Evolutionary conservation across 2,888 invertebrate genomes (phyloP).

Genomic region (Synanthedon vespiformis): DNA sequence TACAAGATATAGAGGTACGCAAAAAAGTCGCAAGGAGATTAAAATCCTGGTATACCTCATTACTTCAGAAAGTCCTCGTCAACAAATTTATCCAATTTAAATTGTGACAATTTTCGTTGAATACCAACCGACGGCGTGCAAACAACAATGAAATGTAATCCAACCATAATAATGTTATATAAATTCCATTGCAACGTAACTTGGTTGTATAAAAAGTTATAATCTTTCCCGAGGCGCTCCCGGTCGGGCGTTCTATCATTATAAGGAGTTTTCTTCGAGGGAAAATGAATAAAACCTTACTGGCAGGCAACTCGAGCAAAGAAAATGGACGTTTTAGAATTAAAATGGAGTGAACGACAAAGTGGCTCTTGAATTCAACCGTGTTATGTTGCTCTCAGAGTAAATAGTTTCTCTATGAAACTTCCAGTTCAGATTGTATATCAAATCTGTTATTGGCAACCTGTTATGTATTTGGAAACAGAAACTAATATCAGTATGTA

Average conservation of each 20-base stretch:
- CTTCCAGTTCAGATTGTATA: no score
- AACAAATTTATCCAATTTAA: no score
- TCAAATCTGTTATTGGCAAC: no score
- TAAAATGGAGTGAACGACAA: neutral
- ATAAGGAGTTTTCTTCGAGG: neutral
- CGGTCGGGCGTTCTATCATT: neutral
- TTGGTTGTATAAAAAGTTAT: conserved; percentile 8
- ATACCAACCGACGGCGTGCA: neutral
- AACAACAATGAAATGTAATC: neutral
- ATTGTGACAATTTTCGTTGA: neutral
- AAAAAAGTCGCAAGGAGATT: no score
- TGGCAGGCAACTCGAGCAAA: neutral
- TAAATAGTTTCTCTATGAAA: no score
- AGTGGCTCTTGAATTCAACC: neutral
- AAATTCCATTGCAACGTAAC: neutral
- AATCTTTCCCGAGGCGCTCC: conserved; percentile 16
- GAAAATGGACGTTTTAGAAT: neutral
- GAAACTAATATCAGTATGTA: no score
- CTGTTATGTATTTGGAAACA: no score
- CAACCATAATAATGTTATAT: neutral
- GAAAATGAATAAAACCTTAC: neutral
- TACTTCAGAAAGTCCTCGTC: no score
- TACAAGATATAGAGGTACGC: no score
- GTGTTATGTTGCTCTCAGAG: neutral
- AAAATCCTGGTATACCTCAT: no score